phyloP scores from a whole-genome alignment of 2,888 invertebrate species.

The Bibio marci region DNA sequence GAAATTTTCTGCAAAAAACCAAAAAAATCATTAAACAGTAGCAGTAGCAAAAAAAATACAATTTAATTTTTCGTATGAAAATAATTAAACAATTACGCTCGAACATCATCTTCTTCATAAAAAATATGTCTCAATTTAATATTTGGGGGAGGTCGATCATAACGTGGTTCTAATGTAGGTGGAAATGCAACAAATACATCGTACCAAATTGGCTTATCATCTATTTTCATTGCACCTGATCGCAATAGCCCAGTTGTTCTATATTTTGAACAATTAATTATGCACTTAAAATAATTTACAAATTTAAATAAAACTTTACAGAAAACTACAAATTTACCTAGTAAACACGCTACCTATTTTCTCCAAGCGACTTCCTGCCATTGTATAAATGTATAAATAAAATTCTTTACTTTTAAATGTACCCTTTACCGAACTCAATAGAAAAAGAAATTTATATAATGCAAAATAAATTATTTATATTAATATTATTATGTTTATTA shows the following conservation, averaged over 20 bases:
- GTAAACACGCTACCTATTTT: constrained; percentile 56
- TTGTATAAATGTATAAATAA: too few relatives aligned
- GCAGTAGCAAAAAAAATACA: too few relatives aligned
- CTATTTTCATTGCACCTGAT: constrained; percentile 57
- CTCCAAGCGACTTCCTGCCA: constrained; percentile 54
- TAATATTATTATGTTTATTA: too few relatives aligned
- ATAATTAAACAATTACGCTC: constrained; percentile 50
- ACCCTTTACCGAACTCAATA: too few relatives aligned
- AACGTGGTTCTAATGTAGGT: constrained; percentile 66
- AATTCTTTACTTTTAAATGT: too few relatives aligned
- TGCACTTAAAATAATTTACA: constrained; percentile 7
- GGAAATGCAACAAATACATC: constrained; percentile 83
- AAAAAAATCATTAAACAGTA: too few relatives aligned
- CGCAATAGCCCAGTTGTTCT: constrained; percentile 65
- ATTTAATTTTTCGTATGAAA: too few relatives aligned
- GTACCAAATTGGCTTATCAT: constrained; percentile 84
- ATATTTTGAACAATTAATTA: too few relatives aligned
- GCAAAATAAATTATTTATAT: too few relatives aligned
- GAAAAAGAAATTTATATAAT: too few relatives aligned
- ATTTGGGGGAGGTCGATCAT: constrained; percentile 45
- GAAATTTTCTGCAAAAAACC: constrained; percentile 56
- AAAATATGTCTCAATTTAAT: constrained; percentile 50
- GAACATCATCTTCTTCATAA: constrained; percentile 63
- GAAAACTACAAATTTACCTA: constrained; percentile 37
- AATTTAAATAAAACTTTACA: constrained; percentile 5